Percentiles rank a stretch among this genome's conserved stretches.
These are phyloP conservation scores for Microctenopoma stevenorrisi DNA, from an alignment of 2,797 vertebrate species.

Conservation along the genomic window DNA sequence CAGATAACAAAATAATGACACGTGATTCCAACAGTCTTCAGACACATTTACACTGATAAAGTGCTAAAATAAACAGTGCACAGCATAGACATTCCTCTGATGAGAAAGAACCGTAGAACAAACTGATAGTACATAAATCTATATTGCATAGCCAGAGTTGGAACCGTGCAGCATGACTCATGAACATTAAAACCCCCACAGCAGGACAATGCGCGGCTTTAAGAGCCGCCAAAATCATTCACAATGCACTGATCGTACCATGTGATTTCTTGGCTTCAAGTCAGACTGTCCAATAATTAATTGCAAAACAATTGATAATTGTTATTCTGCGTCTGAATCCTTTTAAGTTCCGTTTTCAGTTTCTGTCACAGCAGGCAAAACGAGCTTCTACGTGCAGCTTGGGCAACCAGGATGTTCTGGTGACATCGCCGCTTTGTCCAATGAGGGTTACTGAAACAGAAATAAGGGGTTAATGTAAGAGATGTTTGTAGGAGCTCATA, in stretches of 20 bases:
- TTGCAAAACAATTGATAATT: constrained; percentile 24
- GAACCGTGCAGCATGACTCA: constrained; percentile 27
- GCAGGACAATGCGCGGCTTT: constrained; percentile 7
- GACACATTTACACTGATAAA: constrained; percentile 52
- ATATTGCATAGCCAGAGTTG: constrained; percentile 71
- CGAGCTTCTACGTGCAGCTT: constrained; percentile 58
- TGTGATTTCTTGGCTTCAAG: constrained; percentile 10
- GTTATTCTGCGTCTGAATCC: constrained; percentile 11
- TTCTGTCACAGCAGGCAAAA: constrained; percentile 36
- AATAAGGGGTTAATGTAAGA: not conserved
- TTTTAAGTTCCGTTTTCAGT: constrained; percentile 23
- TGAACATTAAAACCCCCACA: constrained; percentile 18
- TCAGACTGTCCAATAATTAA: constrained; percentile 38
- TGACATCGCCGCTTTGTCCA: constrained; percentile 30
- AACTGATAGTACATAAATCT: constrained; percentile 4
- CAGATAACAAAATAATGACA: constrained; percentile 32
- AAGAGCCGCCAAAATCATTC: constrained; percentile 12
- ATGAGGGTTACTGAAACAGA: constrained; percentile 68
- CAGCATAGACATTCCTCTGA: constrained; percentile 34
- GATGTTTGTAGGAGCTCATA: not conserved
- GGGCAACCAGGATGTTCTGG: constrained; percentile 30
- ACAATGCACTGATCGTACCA: constrained; percentile 27
- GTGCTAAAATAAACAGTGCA: constrained; percentile 63
- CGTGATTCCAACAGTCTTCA: constrained; percentile 20
- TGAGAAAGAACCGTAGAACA: constrained; percentile 36